phyloP scores from a whole-genome alignment of 2,797 vertebrate genomes.

The Onychomys torridus region DNA sequence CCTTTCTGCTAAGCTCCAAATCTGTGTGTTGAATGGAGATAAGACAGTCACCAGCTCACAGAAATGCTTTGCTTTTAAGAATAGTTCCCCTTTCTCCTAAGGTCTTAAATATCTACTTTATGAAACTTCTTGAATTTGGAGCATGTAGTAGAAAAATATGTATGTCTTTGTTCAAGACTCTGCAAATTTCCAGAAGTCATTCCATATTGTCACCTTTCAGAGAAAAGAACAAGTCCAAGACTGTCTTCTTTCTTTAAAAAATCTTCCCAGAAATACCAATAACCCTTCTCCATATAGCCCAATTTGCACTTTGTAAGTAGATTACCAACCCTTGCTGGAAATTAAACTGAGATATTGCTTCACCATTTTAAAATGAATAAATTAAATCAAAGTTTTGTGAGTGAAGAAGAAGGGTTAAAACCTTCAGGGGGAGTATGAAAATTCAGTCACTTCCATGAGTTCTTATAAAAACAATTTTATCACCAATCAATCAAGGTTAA shows the following conservation, averaged over 20 bases:
- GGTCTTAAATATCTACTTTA: neutral
- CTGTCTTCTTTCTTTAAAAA: neutral
- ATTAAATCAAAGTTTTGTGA: neutral
- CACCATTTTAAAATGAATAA: neutral
- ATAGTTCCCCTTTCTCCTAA: neutral
- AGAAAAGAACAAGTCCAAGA: neutral
- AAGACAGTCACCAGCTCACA: neutral
- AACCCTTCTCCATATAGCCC: neutral
- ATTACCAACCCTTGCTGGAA: neutral
- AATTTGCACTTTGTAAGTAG: neutral
- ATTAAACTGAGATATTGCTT: neutral
- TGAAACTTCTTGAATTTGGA: neutral
- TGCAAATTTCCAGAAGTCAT: constrained; percentile 6
- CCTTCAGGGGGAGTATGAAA: neutral
- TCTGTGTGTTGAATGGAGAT: constrained; percentile 1
- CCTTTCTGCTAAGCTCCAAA: neutral
- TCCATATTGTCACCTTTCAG: neutral
- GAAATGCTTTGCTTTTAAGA: neutral
- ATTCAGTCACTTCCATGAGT: neutral
- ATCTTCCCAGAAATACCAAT: neutral
- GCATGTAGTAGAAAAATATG: neutral
- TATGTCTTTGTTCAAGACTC: constrained; percentile 5
- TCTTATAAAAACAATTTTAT: neutral
- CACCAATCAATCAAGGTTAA: neutral
- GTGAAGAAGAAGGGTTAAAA: neutral